phyloP scores from a whole-genome alignment of 2,113 vertebrate genomes.

The Nothocercus julius region DNA sequence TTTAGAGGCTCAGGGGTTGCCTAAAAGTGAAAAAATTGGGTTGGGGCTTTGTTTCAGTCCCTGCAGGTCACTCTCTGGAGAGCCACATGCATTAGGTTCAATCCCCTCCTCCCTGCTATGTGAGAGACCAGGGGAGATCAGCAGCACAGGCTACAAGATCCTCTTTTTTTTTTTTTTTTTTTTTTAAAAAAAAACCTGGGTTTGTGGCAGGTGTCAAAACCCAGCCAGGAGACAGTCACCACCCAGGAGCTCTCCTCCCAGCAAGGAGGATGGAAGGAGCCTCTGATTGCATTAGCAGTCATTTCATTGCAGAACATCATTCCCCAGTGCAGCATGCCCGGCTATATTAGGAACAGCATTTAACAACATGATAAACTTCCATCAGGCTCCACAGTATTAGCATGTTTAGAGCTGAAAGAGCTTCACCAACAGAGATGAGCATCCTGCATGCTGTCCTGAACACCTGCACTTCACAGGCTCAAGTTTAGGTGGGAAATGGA shows the following conservation, averaged over 20 bases:
- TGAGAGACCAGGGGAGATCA: background rate
- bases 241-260: background rate
- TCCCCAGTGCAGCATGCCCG: background rate
- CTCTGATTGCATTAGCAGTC: background rate
- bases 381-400: background rate
- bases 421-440: background rate
- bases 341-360: background rate
- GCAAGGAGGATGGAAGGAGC: background rate
- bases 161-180: background rate
- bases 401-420: background rate
- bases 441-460: background rate
- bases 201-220: background rate
- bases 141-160: background rate
- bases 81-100: too few relatives aligned
- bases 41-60: too few relatives aligned
- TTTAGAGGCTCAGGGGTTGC: too few relatives aligned
- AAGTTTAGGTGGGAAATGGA: background rate
- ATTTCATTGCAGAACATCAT: background rate
- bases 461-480: background rate
- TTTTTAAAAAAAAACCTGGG: fast-evolving
- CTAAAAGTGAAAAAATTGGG: too few relatives aligned
- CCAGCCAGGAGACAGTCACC: background rate
- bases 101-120: background rate
- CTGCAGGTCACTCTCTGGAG: too few relatives aligned
- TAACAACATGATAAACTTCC: background rate